A percentile compares a stretch with the other conserved stretches of the same genome.
Conservation (phyloP, 1,140 invertebrate species). For the Lepidotrigona ventralis region DNA sequence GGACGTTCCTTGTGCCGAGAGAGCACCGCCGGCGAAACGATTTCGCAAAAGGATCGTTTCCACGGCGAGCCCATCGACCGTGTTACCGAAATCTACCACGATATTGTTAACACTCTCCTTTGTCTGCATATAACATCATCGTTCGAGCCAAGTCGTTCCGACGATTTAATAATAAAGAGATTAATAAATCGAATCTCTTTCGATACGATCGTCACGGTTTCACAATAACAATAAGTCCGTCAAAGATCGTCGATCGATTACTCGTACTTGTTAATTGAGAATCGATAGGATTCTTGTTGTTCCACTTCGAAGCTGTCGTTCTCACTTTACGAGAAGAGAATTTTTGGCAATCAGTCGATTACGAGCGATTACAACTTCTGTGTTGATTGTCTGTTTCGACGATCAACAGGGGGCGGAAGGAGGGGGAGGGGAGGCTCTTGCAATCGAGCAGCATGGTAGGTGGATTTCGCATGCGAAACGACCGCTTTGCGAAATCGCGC, state of each 20-base stretch:
- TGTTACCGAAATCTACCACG: conserved; percentile 54
- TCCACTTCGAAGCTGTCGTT: neutral
- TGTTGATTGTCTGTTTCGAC: neutral
- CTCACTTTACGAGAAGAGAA: too few relatives aligned
- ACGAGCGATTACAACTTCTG: neutral
- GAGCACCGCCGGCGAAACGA: conserved; percentile 42
- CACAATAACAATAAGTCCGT: neutral
- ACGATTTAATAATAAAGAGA: neutral
- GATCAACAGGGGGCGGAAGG: conserved; percentile 3
- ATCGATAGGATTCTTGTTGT: neutral
- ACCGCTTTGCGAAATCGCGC: conserved; percentile 53
- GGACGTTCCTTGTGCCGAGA: neutral
- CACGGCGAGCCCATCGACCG: conserved; percentile 48
- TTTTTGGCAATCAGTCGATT: neutral
- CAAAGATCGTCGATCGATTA: neutral
- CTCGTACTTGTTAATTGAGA: neutral
- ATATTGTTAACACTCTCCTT: conserved; percentile 41
- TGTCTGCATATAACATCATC: conserved; percentile 14
- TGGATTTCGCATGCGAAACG: conserved; percentile 59
- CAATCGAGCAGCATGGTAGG: conserved; percentile 41
- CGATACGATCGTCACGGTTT: conserved; percentile 25
- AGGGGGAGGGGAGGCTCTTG: conserved; percentile 26
- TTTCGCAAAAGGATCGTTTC: conserved; percentile 60
- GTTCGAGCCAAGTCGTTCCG: neutral
- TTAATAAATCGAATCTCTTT: conserved; percentile 5